phyloP scores from a whole-genome alignment of 2,888 invertebrate species.

The Brachynemurus nebulosus region DNA sequence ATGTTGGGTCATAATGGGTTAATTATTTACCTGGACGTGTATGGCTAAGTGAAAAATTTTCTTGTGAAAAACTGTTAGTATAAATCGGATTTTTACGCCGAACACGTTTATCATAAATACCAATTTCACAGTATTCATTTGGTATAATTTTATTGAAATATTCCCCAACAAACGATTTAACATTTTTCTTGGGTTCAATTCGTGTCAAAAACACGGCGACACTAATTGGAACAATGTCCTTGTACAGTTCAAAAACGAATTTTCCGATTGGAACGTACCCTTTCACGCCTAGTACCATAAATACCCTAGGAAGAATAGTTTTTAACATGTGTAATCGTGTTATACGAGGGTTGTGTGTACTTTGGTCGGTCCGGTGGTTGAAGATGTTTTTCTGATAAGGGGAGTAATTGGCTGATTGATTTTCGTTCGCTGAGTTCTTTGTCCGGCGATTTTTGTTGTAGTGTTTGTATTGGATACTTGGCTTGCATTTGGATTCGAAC shows the following conservation, averaged over 20 bases:
- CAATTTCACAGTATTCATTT: constrained; percentile 37
- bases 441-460: too few species aligned
- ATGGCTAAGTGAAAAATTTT: constrained; percentile 33
- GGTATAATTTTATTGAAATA: constrained; percentile 34
- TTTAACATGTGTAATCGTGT: too few species aligned
- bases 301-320: constrained; percentile 25
- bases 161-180: neutral
- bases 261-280: constrained; percentile 25
- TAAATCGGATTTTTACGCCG: constrained; percentile 38
- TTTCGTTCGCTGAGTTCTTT: too few species aligned
- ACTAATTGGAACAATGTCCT: constrained; percentile 29
- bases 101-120: constrained; percentile 36
- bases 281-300: constrained; percentile 28
- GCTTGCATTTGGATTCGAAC: too few species aligned
- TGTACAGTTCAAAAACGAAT: constrained; percentile 29
- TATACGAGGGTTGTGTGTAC: too few species aligned
- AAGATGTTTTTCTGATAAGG: too few species aligned
- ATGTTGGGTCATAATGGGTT: too few species aligned
- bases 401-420: too few species aligned
- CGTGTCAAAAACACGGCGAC: constrained; percentile 27
- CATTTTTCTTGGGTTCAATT: neutral
- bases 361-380: too few species aligned
- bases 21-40: constrained; percentile 33
- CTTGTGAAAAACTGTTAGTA: constrained; percentile 32
- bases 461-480: too few species aligned